These are phyloP conservation scores for Cryptotis parvus DNA, from an alignment of 2,113 vertebrate genomes.

Conservation along the genomic window DNA sequence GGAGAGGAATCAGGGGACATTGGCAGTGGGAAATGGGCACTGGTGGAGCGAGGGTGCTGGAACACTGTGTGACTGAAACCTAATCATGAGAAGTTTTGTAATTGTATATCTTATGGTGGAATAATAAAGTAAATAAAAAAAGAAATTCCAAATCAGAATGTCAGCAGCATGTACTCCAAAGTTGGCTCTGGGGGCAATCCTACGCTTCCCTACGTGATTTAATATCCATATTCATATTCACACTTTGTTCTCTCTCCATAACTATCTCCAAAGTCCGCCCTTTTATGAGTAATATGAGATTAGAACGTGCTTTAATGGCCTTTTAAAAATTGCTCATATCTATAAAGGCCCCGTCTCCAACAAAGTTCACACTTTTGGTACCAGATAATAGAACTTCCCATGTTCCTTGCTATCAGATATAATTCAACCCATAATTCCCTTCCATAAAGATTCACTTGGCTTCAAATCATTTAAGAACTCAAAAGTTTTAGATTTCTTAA, in stretches of 20 bases:
- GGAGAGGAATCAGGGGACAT: no score
- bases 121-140: no score
- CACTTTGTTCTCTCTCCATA: not conserved
- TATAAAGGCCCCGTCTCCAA: not conserved
- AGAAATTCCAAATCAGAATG: not conserved
- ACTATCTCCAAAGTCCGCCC: fast-evolving
- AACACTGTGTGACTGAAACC: no score
- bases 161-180: not conserved
- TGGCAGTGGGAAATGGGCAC: no score
- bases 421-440: not conserved
- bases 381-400: not conserved
- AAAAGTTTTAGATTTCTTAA: constrained; percentile 90
- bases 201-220: not conserved
- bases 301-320: not conserved
- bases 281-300: not conserved
- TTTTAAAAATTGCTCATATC: not conserved
- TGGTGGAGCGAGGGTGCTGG: no score
- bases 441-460: constrained; percentile 90
- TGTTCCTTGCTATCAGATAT: not conserved
- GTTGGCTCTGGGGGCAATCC: no score
- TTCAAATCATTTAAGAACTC: constrained; percentile 82
- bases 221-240: not conserved
- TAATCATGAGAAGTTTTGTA: no score
- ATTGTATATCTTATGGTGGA: no score
- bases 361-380: not conserved